Evolutionary conservation across 1,140 invertebrate genomes (phyloP).

Genomic region (Heliothis virescens): DNA sequence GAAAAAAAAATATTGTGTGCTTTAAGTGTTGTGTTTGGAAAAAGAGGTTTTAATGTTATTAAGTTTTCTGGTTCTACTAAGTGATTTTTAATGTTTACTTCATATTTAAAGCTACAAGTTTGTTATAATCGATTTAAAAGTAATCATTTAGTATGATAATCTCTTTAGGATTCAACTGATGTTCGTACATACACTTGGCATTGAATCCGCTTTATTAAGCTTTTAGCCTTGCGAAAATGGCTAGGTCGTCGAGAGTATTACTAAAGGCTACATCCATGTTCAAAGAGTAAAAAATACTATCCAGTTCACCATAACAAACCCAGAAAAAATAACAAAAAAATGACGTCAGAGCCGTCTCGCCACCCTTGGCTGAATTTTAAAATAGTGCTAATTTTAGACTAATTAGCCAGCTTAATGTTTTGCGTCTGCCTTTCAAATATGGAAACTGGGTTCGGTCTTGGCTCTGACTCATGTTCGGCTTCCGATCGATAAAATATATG

Average conservation of each 20-base stretch:
- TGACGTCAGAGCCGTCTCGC: conserved; percentile 16
- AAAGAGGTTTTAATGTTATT: conserved; percentile 10
- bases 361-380: conserved; percentile 34
- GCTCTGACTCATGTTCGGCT: conserved; percentile 31
- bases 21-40: neutral
- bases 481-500: conserved; percentile 23
- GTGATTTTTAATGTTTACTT: neutral
- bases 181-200: neutral
- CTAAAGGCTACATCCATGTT: neutral
- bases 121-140: neutral
- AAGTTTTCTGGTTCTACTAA: conserved; percentile 12
- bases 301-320: neutral
- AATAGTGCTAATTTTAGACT: conserved; percentile 31
- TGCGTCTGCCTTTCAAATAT: conserved; percentile 36
- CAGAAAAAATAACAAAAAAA: neutral
- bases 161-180: conserved; percentile 1
- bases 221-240: neutral
- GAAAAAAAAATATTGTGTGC: neutral
- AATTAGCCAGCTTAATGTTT: conserved; percentile 29
- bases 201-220: conserved; percentile 16
- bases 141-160: neutral
- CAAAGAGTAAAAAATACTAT: neutral
- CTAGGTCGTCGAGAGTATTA: conserved; percentile 17
- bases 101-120: neutral
- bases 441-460: conserved; percentile 36